These are phyloP conservation scores for Lucinisca nassula DNA, from an alignment of 2,888 invertebrate genomes.

Conservation along the genomic window DNA sequence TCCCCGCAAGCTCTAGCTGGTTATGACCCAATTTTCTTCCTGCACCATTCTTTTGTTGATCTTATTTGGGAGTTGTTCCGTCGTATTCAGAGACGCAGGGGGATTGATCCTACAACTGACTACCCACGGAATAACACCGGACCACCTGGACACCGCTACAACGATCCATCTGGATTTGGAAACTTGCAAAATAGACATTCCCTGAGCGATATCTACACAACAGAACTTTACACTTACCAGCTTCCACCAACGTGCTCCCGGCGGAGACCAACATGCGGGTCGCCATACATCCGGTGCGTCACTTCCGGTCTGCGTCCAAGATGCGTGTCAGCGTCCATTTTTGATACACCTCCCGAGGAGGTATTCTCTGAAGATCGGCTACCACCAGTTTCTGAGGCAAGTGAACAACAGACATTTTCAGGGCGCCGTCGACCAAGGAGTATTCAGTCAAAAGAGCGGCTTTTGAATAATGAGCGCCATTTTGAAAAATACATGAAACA, in stretches of 20 bases:
- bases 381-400: slow-evolving; percentile 2
- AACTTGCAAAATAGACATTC: slow-evolving; percentile 75
- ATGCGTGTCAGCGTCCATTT: slow-evolving; percentile 66
- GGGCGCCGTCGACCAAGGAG: background rate
- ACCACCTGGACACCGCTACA: slow-evolving; percentile 67
- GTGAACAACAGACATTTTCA: slow-evolving; percentile 1
- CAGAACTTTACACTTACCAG: slow-evolving; percentile 78
- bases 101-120: slow-evolving; percentile 74
- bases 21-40: slow-evolving; percentile 81
- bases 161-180: slow-evolving; percentile 77
- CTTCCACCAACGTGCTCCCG: slow-evolving; percentile 76
- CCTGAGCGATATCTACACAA: slow-evolving; percentile 73
- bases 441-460: background rate
- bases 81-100: slow-evolving; percentile 68
- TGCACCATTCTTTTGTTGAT: slow-evolving; percentile 82
- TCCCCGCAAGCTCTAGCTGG: slow-evolving; percentile 78
- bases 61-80: slow-evolving; percentile 81
- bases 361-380: slow-evolving; percentile 31
- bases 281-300: slow-evolving; percentile 73
- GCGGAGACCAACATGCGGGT: slow-evolving; percentile 74
- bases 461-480: background rate
- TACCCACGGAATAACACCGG: slow-evolving; percentile 73
- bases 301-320: slow-evolving; percentile 52
- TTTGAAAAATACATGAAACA: slow-evolving; percentile 37
- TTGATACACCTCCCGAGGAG: slow-evolving; percentile 57